Base-by-base conservation (phyloP, 2,113 vertebrate species). In the Nematolebias whitei region DNA sequence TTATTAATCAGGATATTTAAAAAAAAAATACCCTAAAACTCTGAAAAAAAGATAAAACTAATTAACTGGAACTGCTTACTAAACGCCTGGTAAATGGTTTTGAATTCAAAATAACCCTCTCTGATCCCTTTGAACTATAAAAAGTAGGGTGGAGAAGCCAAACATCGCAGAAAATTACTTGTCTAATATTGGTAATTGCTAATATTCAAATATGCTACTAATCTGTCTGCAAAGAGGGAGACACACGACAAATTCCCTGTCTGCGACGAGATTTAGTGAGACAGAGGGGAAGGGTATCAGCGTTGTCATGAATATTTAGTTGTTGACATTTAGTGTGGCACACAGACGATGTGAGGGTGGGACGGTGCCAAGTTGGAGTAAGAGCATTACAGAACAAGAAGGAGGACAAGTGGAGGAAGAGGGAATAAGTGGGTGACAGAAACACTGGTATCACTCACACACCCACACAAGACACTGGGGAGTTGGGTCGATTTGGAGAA, bases 281-380 rank as follows among this genome's bases (percentile, higher is more conserved):
- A 82, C 60, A 60, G 63, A 67, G 74, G 58, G 61, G 72, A 76
- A 78, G 58, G 66, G 40, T 50, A 79, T 84, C 76, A 71, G 74
- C 18, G 26, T 20, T 43, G 63, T 74, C 74, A 90, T 90, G 83
- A 90, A 92, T 92, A 91, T 92, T 89, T 87, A 91, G 81, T 75
- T 84, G 86, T 85, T 91, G 88, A 90, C 85, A 90, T 90, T 91
- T 91, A 85, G 75, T 5, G 52, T 54, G 66, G 52, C 62, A 54
- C 73, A 24, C 54, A 61, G 68, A 79, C 76, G 69, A 84, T 73
- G 80, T 76, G 79, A 80, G 68, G 71, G 75, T 59, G 77, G 74
- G 81, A 88, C 63, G 81, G 76, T 78, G 87, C 81, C 84, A 82
- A 82, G 79, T 86, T 57, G 7, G 71, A 87, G 80, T 80, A 74